Conservation (phyloP, 2,797 vertebrate species). For the Gambelia wislizenii region DNA sequence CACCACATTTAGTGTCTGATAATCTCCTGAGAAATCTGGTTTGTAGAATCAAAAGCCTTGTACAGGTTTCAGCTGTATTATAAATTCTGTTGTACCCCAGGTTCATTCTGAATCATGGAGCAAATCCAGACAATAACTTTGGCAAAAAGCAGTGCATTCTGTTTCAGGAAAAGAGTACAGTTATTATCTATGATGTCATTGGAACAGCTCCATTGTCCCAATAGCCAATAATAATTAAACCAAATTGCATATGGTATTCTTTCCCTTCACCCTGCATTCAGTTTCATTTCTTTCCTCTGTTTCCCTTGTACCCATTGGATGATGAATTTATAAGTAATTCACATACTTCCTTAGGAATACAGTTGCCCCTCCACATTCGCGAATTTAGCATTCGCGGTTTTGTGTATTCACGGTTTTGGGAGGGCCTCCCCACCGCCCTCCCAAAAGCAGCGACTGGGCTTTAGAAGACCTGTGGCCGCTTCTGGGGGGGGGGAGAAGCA, state of each 20-base stretch:
- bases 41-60: accelerated
- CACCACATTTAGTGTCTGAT: no score
- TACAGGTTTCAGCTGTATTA: no score
- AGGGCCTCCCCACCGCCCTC: no score
- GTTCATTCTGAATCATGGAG: background rate
- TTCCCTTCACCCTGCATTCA: background rate
- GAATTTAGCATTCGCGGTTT: no score
- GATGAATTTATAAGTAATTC: background rate
- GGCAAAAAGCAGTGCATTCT: background rate
- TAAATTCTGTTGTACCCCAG: accelerated
- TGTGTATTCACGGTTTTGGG: no score
- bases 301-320: background rate
- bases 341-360: background rate
- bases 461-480: no score
- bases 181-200: background rate
- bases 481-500: no score
- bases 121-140: background rate
- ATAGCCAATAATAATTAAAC: background rate
- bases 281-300: no score
- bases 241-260: background rate
- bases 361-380: no score
- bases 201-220: background rate
- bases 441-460: no score
- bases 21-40: no score
- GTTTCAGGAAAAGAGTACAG: background rate